Evolutionary conservation across 2,113 vertebrate genomes (phyloP), one percentile per base, ranked within the genome.

Genomic region (Misgurnus mizolepis): DNA sequence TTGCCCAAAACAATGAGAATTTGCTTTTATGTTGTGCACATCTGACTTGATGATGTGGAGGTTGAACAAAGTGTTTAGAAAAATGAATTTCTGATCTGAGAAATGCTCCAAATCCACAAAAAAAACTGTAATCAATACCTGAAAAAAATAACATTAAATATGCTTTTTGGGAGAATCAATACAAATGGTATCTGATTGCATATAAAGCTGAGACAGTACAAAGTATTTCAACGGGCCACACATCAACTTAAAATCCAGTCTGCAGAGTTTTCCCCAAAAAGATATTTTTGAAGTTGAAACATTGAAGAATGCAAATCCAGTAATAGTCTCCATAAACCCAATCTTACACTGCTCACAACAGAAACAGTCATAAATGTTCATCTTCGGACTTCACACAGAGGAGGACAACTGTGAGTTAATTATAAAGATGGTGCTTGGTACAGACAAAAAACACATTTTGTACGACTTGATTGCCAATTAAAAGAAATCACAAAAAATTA

Each of bases 381-480:
- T 76, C 71, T 82, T 71, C 65, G 22, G 34, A 62, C 71, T 67
- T 85, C 76, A 79, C 15, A 41, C 60, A 12, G 66, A 69, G 60
- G 64, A 67, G 47, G 15, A 75, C 78, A 85, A 82, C 49, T 53
- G 11, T 74, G 60, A 79, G 80, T 82, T 82, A 85, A 85, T 85
- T 82, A 67, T 72, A 71, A 82, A 82, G 78, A 79, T 82, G 80
- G 80, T 82, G 69, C 73, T 84, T 61, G 41, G 65, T 76, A 62
- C 12, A 60, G 61, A 65, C 53, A 67, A 79, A 79, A 81, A 82
- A 85, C 76, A 82, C 71, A 76, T 82, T 85, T 65, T 65, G 67
- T 64, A 41, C 55, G 79, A 79, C 50, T 76, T 82, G 83, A 85
- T 79, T 85, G 80, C 76, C 80, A 79, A 76, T 82, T 82, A 66